These are phyloP conservation scores for Pseudonaja textilis DNA, from an alignment of 2,113 vertebrate genomes.

Conservation along the genomic window DNA sequence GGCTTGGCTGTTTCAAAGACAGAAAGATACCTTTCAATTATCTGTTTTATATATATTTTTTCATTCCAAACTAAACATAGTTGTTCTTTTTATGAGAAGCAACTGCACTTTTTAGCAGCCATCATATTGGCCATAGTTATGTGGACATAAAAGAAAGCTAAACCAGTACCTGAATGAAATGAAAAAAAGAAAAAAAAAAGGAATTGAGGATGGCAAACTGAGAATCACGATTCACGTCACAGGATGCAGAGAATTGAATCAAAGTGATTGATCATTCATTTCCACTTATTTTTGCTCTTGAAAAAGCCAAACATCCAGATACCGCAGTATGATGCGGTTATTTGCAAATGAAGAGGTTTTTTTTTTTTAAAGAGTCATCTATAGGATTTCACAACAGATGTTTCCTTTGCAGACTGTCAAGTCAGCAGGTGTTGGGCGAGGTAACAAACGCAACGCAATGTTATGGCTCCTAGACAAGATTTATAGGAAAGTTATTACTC, in stretches of 20 bases:
- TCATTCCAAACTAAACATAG: background rate
- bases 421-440: slow-evolving; percentile 40
- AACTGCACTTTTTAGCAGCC: slow-evolving; percentile 20
- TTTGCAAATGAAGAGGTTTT: background rate
- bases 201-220: slow-evolving; percentile 20
- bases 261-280: slow-evolving; percentile 25
- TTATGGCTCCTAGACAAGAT: slow-evolving; percentile 22
- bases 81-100: slow-evolving; percentile 20
- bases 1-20: background rate
- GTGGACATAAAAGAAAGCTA: slow-evolving; percentile 26
- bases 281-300: slow-evolving; percentile 10
- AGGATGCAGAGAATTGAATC: slow-evolving; percentile 38
- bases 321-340: slow-evolving; percentile 4
- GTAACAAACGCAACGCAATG: slow-evolving; percentile 16
- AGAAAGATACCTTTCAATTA: background rate
- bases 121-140: background rate
- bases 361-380: slow-evolving; percentile 18
- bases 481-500: slow-evolving; percentile 31
- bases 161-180: slow-evolving; percentile 35
- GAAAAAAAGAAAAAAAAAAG: background rate
- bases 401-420: slow-evolving; percentile 45
- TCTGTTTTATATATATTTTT: slow-evolving; percentile 6
- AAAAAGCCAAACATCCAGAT: slow-evolving; percentile 13
- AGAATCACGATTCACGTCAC: slow-evolving; percentile 12
- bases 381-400: background rate